A percentile compares a stretch with the other conserved stretches of the same genome.
These are phyloP conservation scores for Linnaemya tessellans DNA, from an alignment of 2,888 invertebrate species.

Conservation along the genomic window DNA sequence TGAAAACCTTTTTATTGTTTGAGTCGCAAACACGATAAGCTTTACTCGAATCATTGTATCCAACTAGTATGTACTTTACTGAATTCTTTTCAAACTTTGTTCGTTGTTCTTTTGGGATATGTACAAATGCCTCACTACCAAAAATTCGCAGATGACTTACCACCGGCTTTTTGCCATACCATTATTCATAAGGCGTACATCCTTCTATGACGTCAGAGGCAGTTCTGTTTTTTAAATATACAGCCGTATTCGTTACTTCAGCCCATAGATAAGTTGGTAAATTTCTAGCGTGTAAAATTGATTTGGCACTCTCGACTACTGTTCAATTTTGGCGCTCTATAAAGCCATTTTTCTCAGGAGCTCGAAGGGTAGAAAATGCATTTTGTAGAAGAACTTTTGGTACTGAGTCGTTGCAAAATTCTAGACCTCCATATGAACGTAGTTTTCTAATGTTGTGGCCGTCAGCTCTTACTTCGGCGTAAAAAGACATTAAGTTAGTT, in stretches of 20 bases:
- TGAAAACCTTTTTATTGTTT: background rate
- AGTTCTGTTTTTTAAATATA: constrained; percentile 12
- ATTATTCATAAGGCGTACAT: background rate
- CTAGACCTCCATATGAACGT: constrained; percentile 5
- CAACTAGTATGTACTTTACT: background rate
- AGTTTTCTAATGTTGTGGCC: background rate
- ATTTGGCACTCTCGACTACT: constrained; percentile 3
- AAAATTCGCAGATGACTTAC: constrained; percentile 11
- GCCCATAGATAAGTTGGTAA: constrained; percentile 6
- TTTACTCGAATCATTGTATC: constrained; percentile 7
- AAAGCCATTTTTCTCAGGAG: constrained; percentile 4
- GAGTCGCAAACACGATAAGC: background rate
- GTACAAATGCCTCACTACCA: constrained; percentile 5
- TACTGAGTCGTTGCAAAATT: constrained; percentile 9
- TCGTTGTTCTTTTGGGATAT: background rate
- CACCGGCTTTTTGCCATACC: constrained; percentile 1
- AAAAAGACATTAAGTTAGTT: background rate
- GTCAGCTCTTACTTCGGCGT: constrained; percentile 9
- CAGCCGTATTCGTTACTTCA: constrained; percentile 4
- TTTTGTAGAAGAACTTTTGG: constrained; percentile 6
- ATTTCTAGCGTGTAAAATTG: background rate
- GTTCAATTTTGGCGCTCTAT: constrained; percentile 18
- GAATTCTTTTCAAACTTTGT: constrained; percentile 1
- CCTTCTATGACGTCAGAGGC: constrained; percentile 8
- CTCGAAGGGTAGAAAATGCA: constrained; percentile 1